Percentiles rank a stretch among this genome's conserved stretches.
phyloP scores from a whole-genome alignment of 2,797 vertebrate genomes.

The Microctenopoma stevenorrisi region DNA sequence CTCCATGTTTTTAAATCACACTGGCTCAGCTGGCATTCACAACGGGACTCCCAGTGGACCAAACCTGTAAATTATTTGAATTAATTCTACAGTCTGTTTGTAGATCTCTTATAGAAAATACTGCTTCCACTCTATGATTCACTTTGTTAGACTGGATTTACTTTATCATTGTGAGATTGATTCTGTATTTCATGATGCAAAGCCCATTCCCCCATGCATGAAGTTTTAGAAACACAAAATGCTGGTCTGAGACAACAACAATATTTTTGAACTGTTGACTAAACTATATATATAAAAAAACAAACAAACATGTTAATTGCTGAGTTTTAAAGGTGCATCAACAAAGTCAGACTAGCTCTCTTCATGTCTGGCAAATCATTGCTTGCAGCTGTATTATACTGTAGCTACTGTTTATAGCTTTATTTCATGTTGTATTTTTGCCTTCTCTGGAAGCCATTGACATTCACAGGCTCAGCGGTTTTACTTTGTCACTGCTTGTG shows the following conservation, averaged over 20 bases:
- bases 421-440: conserved; percentile 1
- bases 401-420: background rate
- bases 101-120: background rate
- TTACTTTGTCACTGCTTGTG: conserved; percentile 29
- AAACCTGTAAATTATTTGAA: background rate
- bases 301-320: background rate
- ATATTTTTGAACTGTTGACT: background rate
- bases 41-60: background rate
- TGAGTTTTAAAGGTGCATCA: background rate
- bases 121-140: background rate
- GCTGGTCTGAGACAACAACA: background rate
- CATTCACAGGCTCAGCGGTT: conserved; percentile 32
- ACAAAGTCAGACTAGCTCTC: conserved; percentile 10
- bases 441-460: conserved; percentile 31
- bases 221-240: background rate
- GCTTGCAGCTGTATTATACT: conserved; percentile 20
- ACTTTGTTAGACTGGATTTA: conserved; percentile 3
- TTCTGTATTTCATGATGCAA: background rate
- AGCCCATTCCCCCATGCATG: background rate
- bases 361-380: conserved; percentile 2
- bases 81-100: background rate
- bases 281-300: too few species aligned
- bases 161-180: background rate
- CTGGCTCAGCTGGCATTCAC: background rate
- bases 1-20: conserved; percentile 18